These are phyloP conservation scores for Stegophylla sp. DNA, from an alignment of 2,888 invertebrate genomes.

Conservation along the genomic window DNA sequence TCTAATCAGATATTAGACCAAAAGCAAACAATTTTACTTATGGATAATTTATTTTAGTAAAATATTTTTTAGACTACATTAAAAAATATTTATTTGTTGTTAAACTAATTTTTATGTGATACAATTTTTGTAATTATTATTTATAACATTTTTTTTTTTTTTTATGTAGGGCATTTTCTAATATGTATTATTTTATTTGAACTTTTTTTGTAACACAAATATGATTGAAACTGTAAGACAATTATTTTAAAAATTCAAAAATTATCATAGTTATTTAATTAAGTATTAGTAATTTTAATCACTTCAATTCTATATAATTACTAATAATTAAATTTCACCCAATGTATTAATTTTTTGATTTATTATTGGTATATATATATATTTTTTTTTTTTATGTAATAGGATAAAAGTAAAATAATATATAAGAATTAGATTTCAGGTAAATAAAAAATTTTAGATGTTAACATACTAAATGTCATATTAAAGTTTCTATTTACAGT, in stretches of 20 bases:
- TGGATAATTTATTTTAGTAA: slow-evolving; percentile 42
- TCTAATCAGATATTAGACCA: slow-evolving; percentile 35
- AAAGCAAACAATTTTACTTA: slow-evolving; percentile 19
- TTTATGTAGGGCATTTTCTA: slow-evolving; percentile 26
- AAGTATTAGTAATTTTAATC: slow-evolving; percentile 9
- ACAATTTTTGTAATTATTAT: slow-evolving; percentile 38
- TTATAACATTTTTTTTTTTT: slow-evolving; percentile 28
- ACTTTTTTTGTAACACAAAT: too few species aligned
- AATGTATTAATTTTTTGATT: neutral
- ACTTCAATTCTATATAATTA: neutral
- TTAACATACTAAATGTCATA: neutral
- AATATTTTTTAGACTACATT: slow-evolving; percentile 3
- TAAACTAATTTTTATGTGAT: slow-evolving; percentile 32
- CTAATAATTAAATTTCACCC: neutral
- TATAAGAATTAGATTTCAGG: too few species aligned
- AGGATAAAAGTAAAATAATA: too few species aligned
- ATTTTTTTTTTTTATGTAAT: neutral
- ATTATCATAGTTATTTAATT: slow-evolving; percentile 20
- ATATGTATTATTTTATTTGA: slow-evolving; percentile 4
- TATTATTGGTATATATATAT: too few species aligned
- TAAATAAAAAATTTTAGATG: neutral
- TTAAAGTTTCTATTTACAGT: too few species aligned
- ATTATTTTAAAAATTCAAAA: slow-evolving; percentile 22
- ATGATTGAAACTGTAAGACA: slow-evolving; percentile 34
- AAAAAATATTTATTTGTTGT: slow-evolving; percentile 33